phyloP scores from a whole-genome alignment of 2,113 vertebrate species.

The Pterocles orientalis region DNA sequence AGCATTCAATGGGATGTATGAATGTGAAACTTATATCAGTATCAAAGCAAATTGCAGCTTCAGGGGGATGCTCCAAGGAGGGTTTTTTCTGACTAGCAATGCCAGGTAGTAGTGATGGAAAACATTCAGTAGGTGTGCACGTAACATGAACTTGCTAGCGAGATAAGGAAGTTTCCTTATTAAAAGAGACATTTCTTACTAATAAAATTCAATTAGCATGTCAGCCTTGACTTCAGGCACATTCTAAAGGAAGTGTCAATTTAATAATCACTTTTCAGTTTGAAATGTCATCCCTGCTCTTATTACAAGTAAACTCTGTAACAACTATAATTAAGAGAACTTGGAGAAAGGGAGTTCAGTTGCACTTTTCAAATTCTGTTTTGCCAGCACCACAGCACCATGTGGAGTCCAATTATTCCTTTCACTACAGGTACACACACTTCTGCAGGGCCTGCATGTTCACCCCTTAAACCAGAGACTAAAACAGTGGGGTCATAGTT shows the following conservation, averaged over 20 bases:
- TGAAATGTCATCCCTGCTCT: slow-evolving; percentile 48
- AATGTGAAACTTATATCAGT: background rate
- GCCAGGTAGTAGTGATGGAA: background rate
- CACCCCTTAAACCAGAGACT: background rate
- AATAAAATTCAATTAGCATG: slow-evolving; percentile 46
- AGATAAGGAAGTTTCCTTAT: slow-evolving; percentile 34
- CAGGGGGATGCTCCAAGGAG: background rate
- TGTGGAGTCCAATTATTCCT: background rate
- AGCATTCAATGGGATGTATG: background rate
- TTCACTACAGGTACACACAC: background rate
- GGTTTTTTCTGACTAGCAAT: background rate
- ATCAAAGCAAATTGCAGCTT: slow-evolving; percentile 7
- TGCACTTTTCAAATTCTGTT: background rate
- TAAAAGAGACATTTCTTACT: slow-evolving; percentile 31
- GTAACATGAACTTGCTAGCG: slow-evolving; percentile 2
- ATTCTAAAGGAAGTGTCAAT: slow-evolving; percentile 53
- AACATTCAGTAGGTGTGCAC: background rate
- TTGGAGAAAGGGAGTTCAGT: slow-evolving; percentile 15
- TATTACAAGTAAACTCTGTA: slow-evolving; percentile 41
- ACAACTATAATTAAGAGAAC: slow-evolving; percentile 35
- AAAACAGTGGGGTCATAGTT: background rate
- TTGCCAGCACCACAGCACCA: background rate
- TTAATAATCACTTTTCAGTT: slow-evolving; percentile 39
- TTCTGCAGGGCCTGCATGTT: background rate
- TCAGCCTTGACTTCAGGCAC: slow-evolving; percentile 44